Percentiles rank a stretch among this genome's conserved stretches.
Conservation (phyloP, 2,113 vertebrate species). For the Oostethus manadensis region DNA sequence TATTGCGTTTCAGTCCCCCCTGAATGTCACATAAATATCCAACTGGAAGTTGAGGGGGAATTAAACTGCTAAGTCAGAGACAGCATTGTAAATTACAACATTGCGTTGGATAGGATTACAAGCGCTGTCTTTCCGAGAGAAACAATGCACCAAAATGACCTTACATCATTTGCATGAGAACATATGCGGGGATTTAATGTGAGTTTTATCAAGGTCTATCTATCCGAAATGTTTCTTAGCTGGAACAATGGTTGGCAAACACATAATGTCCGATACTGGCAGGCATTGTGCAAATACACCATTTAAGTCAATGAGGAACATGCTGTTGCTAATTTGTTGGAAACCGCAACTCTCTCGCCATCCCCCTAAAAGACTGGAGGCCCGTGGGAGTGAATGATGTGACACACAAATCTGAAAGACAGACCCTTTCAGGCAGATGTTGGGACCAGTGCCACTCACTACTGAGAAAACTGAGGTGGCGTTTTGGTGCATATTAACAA, state of each 20-base stretch:
- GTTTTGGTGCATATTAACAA: conserved; percentile 50
- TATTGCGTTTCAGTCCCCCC: conserved; percentile 61
- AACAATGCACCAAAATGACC: conserved; percentile 33
- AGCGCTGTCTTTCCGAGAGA: conserved; percentile 38
- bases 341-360: conserved; percentile 57
- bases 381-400: conserved; percentile 45
- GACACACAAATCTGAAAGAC: conserved; percentile 40
- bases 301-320: conserved; percentile 65
- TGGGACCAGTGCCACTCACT: conserved; percentile 54
- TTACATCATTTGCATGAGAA: conserved; percentile 34
- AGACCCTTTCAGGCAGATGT: conserved; percentile 59
- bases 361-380: conserved; percentile 44
- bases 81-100: conserved; percentile 45
- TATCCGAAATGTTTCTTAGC: conserved; percentile 44
- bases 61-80: conserved; percentile 49
- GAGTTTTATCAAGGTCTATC: conserved; percentile 29
- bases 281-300: conserved; percentile 68
- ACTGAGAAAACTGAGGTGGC: conserved; percentile 40
- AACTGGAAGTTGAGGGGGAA: conserved; percentile 52
- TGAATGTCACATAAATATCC: conserved; percentile 64
- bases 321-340: conserved; percentile 66
- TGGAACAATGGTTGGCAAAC: conserved; percentile 44
- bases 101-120: conserved; percentile 17
- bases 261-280: conserved; percentile 53
- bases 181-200: conserved; percentile 35